Evolutionary conservation across 2,888 invertebrate species (phyloP).

Genomic region (Epistrophe eligans): DNA sequence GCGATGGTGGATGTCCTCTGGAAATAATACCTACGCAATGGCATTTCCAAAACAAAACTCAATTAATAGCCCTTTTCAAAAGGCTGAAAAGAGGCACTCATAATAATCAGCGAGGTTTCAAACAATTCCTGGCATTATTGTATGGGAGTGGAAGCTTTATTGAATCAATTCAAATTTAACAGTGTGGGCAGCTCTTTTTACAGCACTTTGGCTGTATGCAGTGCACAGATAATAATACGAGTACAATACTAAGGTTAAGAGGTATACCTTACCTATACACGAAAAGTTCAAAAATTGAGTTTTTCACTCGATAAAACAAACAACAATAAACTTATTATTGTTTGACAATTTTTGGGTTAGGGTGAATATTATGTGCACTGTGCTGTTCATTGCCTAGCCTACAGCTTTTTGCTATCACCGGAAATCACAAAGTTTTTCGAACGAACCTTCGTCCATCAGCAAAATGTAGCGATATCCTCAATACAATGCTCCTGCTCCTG

Average conservation of each 20-base stretch:
- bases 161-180: constrained; percentile 5
- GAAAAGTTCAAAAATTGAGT: neutral
- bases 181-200: neutral
- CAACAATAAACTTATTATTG: constrained; percentile 33
- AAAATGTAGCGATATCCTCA: constrained; percentile 4
- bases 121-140: neutral
- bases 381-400: no score
- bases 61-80: constrained; percentile 12
- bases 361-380: no score
- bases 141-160: neutral
- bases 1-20: neutral
- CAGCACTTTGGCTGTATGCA: neutral
- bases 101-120: neutral
- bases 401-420: neutral
- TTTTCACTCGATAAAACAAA: neutral
- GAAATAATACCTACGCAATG: neutral
- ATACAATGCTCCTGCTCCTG: neutral
- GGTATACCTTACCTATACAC: neutral
- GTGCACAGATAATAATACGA: neutral
- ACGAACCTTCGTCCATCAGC: neutral
- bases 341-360: neutral
- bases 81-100: neutral
- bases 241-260: neutral
- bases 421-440: constrained; percentile 24
- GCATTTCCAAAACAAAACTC: constrained; percentile 22